Evolutionary conservation across 2,113 vertebrate species (phyloP).

Genomic region (Carassius auratus): DNA sequence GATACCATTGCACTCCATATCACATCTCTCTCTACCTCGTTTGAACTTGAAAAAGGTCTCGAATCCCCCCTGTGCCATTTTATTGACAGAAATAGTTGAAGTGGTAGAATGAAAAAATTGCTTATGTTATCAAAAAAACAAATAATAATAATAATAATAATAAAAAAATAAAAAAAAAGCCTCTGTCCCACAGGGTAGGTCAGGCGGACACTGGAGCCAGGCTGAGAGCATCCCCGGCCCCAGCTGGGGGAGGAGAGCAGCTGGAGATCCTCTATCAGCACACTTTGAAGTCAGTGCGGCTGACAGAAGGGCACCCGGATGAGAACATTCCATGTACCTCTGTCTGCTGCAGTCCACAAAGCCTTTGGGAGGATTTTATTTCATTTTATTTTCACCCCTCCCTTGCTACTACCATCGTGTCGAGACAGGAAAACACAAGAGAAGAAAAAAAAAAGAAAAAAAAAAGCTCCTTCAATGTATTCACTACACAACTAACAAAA

Average conservation of each 20-base stretch:
- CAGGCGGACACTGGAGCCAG: slow-evolving; percentile 35
- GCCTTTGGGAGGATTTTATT: not conserved
- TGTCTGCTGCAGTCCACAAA: not conserved
- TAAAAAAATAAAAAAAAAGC: not conserved
- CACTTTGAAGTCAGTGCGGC: slow-evolving; percentile 65
- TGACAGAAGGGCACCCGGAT: slow-evolving; percentile 55
- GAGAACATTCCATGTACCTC: slow-evolving; percentile 42
- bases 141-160: not conserved
- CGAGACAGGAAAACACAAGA: not conserved
- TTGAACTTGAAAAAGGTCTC: slow-evolving; percentile 67
- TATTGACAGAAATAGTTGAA: not conserved
- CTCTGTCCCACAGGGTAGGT: slow-evolving; percentile 26
- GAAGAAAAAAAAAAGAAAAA: no score
- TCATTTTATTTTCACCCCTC: slow-evolving; percentile 4
- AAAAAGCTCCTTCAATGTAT: no score
- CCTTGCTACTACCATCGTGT: not conserved
- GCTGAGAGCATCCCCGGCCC: slow-evolving; percentile 55
- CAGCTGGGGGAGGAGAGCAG: slow-evolving; percentile 58
- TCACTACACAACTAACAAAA: no score
- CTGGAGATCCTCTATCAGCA: slow-evolving; percentile 47
- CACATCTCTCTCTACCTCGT: slow-evolving; percentile 68
- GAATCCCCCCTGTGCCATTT: slow-evolving; percentile 56
- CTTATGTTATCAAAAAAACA: slow-evolving; percentile 35
- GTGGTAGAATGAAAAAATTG: slow-evolving; percentile 56
- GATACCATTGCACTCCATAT: slow-evolving; percentile 65